Percentiles rank a stretch among this genome's conserved stretches.
Conservation (phyloP, 2,888 invertebrate genomes). For the Lobophora halterata region DNA sequence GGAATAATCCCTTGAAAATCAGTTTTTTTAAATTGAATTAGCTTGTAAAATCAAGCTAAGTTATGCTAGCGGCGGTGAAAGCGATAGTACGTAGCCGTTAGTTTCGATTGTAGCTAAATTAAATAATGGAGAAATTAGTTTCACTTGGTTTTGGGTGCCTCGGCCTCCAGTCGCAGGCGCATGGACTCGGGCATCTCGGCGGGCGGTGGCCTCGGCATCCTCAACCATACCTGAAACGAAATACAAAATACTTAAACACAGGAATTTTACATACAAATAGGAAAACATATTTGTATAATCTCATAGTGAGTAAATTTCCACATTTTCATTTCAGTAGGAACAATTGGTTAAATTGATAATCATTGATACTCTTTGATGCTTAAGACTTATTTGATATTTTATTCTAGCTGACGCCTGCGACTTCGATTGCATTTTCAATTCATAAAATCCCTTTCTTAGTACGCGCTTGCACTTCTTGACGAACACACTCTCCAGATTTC, state of each 20-base stretch:
- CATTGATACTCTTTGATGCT: too few species aligned
- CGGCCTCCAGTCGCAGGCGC: conserved; percentile 84
- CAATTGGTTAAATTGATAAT: conserved; percentile 64
- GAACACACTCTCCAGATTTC: too few species aligned
- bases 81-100: conserved; percentile 4
- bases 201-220: conserved; percentile 97
- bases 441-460: too few species aligned
- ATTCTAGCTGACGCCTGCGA: too few species aligned
- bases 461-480: too few species aligned
- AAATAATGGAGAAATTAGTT: conserved; percentile 25
- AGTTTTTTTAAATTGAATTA: too few species aligned
- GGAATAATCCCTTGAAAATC: too few species aligned
- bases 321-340: conserved; percentile 65
- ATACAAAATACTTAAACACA: neutral
- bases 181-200: conserved; percentile 97
- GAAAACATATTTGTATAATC: conserved; percentile 6
- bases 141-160: conserved; percentile 59
- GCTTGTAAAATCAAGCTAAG: conserved; percentile 3
- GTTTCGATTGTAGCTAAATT: conserved; percentile 13
- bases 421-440: too few species aligned
- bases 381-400: too few species aligned
- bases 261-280: neutral
- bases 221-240: conserved; percentile 79
- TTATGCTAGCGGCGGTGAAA: neutral
- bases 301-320: conserved; percentile 51